Conservation (phyloP, 1,140 invertebrate genomes). For the Apis cerana region DNA sequence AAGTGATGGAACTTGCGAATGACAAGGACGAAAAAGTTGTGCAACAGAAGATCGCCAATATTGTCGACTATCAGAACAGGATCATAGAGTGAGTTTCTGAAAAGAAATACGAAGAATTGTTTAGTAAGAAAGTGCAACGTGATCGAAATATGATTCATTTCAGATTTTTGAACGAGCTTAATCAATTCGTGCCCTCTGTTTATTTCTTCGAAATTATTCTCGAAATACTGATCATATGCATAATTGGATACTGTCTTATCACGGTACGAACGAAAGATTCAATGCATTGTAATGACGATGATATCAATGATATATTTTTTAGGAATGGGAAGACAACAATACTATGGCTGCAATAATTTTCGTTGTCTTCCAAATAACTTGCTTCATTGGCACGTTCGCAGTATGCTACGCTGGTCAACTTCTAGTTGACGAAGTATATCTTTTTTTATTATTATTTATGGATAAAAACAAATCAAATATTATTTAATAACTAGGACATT, state of each 20-base stretch:
- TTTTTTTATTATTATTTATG: too few relatives aligned
- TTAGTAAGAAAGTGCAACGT: neutral
- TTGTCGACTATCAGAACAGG: neutral
- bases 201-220: neutral
- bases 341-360: neutral
- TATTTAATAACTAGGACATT: too few relatives aligned
- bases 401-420: constrained; percentile 55
- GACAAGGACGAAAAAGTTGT: neutral
- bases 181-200: neutral
- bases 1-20: constrained; percentile 21
- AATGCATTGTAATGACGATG: too few relatives aligned
- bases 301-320: neutral
- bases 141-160: neutral
- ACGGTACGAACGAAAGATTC: neutral
- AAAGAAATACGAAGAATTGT: too few relatives aligned
- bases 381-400: constrained; percentile 14
- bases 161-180: neutral
- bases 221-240: neutral
- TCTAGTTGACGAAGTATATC: constrained; percentile 52
- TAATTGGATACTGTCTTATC: neutral
- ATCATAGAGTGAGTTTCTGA: neutral
- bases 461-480: neutral
- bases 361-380: neutral
- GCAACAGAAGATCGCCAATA: neutral
- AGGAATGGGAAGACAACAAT: neutral